Percentiles rank a stretch among this genome's conserved stretches.
Evolutionary conservation across 2,113 vertebrate genomes (phyloP).

Genomic region (Miniopterus natalensis): DNA sequence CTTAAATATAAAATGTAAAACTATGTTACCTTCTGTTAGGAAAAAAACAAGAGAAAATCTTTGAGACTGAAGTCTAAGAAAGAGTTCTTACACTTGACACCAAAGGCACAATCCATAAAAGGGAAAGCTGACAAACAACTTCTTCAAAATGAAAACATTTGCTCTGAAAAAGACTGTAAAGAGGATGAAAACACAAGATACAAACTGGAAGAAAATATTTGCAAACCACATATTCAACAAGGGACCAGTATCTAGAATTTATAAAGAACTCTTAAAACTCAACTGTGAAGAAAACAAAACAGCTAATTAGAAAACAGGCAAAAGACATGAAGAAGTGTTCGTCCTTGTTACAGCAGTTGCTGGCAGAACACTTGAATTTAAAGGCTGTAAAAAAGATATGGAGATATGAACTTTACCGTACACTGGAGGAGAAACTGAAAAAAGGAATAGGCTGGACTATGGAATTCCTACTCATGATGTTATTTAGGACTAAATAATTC

Average conservation of each 20-base stretch:
- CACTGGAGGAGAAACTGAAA: neutral
- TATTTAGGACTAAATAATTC: conserved; percentile 23
- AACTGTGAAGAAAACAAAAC: neutral
- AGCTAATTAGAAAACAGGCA: conserved; percentile 16
- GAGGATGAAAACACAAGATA: neutral
- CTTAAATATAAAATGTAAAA: conserved; percentile 24
- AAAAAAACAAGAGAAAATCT: neutral
- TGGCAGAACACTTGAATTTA: conserved; percentile 27
- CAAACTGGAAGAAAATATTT: conserved; percentile 23
- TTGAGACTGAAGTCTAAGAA: neutral
- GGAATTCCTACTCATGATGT: neutral
- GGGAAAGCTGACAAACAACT: neutral
- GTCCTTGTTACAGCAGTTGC: neutral
- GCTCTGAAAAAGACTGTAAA: neutral
- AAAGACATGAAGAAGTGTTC: conserved; percentile 12
- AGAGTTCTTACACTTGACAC: neutral
- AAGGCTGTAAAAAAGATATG: conserved; percentile 3
- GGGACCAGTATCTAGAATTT: neutral
- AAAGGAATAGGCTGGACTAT: neutral
- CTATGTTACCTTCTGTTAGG: neutral
- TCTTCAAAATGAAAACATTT: conserved; percentile 52
- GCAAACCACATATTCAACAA: neutral
- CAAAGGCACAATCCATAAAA: neutral
- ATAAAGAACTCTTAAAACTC: conserved; percentile 23
- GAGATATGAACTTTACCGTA: neutral